Evolutionary conservation across 2,797 vertebrate species (phyloP), one percentile per base, ranked within the genome.

Genomic region (Pseudomugil tenellus): DNA sequence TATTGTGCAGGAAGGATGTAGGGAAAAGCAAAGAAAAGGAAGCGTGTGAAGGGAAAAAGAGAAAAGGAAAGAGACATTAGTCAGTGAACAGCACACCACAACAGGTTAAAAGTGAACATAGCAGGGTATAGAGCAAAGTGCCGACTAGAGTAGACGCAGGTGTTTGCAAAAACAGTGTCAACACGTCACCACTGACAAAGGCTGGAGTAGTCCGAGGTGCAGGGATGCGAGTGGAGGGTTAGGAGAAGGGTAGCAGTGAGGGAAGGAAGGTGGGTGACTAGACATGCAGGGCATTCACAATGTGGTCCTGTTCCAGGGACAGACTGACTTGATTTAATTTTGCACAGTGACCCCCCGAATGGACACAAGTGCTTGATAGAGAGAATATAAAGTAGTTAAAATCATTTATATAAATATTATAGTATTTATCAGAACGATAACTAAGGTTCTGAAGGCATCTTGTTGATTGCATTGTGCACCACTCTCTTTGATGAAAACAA

Each of bases 41-140:
- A 52, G 72, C 37, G 72, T 75, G 84, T 85, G 83, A 85, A 76
- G 78, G 63, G 66, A 77, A 64, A 86, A 72, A 85, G 67, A 87
- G 84, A 84, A 76, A 86, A 73, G 85, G 79, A 79, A 77, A 91
- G 61, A 90, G 90, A 91, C 82, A 86, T 92, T 92, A 92, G 90
- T 91, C 83, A 86, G 87, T 90, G 85, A 84, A 74, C 60, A 79
- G 59, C 76, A 87, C 81, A 58, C 28, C 82, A 86, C 81, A 56
- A 39, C 25, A 78, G 84, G 85, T 84, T 82, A 51, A 82, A 80
- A 84, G 81, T 85, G 85, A 91, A 85, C 78, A 80, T 9, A 81
- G 85, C 81, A 67, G 86, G 86, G 78, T 32, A 37, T 19, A 41
- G 72, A 81, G 65, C 58, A 65, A 6, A 85, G 80, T 78, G 85